phyloP scores from a whole-genome alignment of 2,113 vertebrate genomes.

The Abramis brama region DNA sequence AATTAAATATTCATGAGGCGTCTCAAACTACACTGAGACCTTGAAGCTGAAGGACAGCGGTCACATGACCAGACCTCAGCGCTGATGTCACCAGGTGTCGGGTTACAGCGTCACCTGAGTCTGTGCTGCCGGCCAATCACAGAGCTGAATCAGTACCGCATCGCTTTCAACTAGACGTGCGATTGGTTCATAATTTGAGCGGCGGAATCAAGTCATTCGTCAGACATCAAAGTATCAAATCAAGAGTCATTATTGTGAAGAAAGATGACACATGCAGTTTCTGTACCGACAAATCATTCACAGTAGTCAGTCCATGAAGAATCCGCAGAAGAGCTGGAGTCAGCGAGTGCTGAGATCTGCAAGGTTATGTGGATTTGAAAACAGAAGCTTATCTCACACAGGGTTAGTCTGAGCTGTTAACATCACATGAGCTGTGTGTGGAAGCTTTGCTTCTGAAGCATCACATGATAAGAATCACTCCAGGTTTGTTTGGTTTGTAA shows the following conservation, averaged over 20 bases:
- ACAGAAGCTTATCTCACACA: slow-evolving; percentile 24
- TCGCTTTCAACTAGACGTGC: not conserved
- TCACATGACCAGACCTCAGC: not conserved
- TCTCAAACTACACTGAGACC: slow-evolving; percentile 13
- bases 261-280: not conserved
- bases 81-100: not conserved
- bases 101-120: not conserved
- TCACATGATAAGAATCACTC: slow-evolving; percentile 18
- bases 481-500: slow-evolving; percentile 62
- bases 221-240: not conserved
- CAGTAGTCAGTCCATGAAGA: no score
- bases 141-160: no score
- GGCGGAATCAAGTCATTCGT: not conserved
- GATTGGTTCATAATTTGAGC: not conserved
- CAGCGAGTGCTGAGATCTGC: not conserved
- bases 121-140: not conserved
- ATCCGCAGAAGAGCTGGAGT: not conserved
- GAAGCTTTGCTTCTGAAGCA: not conserved
- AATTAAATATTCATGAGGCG: slow-evolving; percentile 50
- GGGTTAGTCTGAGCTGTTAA: not conserved
- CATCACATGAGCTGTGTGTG: not conserved
- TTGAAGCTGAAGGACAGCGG: slow-evolving; percentile 17
- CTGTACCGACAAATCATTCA: no score
- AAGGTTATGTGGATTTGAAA: slow-evolving; percentile 6
- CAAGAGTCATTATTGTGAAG: not conserved